These are phyloP conservation scores for Tetragonula carbonaria DNA, from an alignment of 2,888 invertebrate genomes.

Conservation along the genomic window DNA sequence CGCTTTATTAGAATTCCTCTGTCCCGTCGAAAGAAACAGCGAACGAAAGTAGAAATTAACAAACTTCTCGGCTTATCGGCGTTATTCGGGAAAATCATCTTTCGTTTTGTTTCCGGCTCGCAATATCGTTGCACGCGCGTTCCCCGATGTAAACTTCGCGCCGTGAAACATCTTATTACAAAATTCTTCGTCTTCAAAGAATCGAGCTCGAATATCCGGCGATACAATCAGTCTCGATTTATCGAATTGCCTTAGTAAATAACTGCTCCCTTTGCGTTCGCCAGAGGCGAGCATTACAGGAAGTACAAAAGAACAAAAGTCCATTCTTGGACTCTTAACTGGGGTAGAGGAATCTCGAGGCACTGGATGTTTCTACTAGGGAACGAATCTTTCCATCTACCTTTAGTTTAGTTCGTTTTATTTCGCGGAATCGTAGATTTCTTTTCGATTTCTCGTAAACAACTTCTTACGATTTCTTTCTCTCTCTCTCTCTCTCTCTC, in stretches of 20 bases:
- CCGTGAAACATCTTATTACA: not conserved
- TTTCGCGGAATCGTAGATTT: constrained; percentile 28
- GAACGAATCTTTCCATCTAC: not conserved
- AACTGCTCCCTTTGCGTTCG: not conserved
- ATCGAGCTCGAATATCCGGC: not conserved
- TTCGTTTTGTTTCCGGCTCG: not conserved
- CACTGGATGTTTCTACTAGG: constrained; percentile 10
- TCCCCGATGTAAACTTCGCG: not conserved
- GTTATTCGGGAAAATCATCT: not conserved
- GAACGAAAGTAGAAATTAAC: not conserved
- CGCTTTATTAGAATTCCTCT: not conserved
- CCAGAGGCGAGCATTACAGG: not conserved
- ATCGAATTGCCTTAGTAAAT: not conserved
- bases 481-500: too few species aligned
- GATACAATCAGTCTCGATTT: not conserved
- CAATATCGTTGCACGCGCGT: not conserved
- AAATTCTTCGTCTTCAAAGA: not conserved
- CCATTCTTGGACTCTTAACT: not conserved
- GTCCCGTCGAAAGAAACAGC: not conserved
- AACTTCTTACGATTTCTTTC: not conserved
- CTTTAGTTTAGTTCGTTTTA: not conserved
- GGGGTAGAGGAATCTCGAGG: constrained; percentile 7
- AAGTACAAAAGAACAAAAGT: not conserved
- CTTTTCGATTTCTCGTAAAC: constrained; percentile 1
- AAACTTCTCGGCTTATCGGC: not conserved